phyloP scores from a whole-genome alignment of 2,113 vertebrate species.

The Heptranchias perlo region DNA sequence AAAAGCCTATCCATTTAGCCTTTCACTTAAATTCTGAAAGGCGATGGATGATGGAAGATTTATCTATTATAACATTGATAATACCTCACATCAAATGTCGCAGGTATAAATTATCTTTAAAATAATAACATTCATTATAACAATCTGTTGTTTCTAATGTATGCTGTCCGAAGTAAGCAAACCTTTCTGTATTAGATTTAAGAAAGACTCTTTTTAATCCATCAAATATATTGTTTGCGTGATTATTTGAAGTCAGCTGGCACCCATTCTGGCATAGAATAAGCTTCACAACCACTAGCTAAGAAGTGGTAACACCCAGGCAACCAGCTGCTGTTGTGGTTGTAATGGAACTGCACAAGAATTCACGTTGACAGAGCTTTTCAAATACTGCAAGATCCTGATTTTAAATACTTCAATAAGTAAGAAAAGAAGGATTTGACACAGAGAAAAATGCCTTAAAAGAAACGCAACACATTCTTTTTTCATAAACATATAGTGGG shows the following conservation, averaged over 20 bases:
- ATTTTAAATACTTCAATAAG: neutral
- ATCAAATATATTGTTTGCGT: slow-evolving; percentile 18
- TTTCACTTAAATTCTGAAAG: slow-evolving; percentile 32
- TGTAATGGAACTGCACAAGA: neutral
- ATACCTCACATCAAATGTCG: neutral
- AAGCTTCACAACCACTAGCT: neutral
- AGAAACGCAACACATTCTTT: neutral
- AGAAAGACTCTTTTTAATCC: neutral
- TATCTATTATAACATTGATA: neutral
- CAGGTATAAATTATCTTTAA: slow-evolving; percentile 22
- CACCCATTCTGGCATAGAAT: neutral
- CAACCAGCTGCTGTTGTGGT: neutral
- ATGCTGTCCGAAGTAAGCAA: neutral
- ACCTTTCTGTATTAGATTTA: neutral
- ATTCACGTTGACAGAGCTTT: neutral
- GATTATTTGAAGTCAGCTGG: slow-evolving; percentile 15
- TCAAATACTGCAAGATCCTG: neutral
- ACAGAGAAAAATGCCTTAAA: neutral
- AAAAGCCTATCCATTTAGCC: slow-evolving; percentile 6
- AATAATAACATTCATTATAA: slow-evolving; percentile 2
- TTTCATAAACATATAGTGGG: neutral
- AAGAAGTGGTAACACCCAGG: neutral
- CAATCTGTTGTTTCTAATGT: neutral
- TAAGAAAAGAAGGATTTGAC: neutral
- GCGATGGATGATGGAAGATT: neutral